Percentiles rank a stretch among this genome's conserved stretches.
phyloP scores from a whole-genome alignment of 2,113 vertebrate genomes.

The Genyomyrus donnyi region DNA sequence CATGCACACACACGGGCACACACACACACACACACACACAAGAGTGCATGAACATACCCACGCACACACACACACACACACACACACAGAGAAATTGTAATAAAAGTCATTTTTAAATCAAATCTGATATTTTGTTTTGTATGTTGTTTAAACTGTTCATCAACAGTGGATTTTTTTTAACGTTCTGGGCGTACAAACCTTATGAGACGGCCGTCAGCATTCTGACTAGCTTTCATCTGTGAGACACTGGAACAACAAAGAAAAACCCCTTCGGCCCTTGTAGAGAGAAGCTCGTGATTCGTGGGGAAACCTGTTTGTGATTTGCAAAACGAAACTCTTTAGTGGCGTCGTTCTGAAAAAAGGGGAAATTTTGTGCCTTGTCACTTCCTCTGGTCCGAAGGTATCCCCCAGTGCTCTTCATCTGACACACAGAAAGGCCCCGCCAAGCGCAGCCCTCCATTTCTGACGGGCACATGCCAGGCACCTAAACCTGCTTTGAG shows the following conservation, averaged over 20 bases:
- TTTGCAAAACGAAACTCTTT: slow-evolving; percentile 3
- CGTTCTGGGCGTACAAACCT: background rate
- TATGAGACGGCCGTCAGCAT: background rate
- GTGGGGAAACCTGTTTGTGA: background rate
- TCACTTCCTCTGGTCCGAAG: background rate
- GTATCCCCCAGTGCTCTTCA: background rate
- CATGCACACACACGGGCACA: background rate
- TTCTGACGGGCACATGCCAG: background rate
- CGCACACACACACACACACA: background rate
- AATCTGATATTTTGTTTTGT: background rate
- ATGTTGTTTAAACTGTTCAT: background rate
- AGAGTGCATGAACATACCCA: background rate
- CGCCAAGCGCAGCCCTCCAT: background rate
- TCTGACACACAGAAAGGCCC: background rate
- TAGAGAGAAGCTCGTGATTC: background rate
- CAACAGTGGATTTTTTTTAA: background rate
- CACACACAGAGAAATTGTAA: background rate
- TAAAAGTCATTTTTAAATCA: background rate
- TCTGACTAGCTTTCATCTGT: background rate
- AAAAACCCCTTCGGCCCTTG: background rate
- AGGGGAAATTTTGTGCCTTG: background rate
- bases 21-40: background rate
- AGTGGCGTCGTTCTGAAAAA: background rate
- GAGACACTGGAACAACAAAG: background rate
- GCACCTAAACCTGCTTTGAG: background rate